Evolutionary conservation across 2,797 vertebrate species (phyloP), one percentile per base, ranked within the genome.

Genomic region (Linurgus olivaceus): DNA sequence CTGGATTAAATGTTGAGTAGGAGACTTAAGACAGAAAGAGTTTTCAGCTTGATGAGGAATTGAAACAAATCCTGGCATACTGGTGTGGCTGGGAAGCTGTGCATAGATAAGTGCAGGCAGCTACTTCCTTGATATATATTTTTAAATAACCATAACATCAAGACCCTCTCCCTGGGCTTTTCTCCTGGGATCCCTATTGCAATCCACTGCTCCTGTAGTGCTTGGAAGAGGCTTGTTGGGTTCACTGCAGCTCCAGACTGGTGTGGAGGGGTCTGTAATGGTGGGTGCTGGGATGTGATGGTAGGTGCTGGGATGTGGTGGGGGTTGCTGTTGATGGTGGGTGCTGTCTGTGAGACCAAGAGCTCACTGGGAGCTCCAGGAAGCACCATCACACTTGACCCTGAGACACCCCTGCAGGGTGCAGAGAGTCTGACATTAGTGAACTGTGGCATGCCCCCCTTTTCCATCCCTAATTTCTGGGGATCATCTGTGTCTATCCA

Each of bases 401-500:
- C 0, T 6, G 62, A 37, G 62, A 37, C 0, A 0, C 37, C 37
- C 37, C 37, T 9, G 15, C 26, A 17, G 45, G 21, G 28, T 4
- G 6, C 20, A 7, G 7, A 44, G 23, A 13, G 21, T 47, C 52
- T 47, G 62, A 13, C 8, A 3, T 38, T 44, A 26, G 4, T 6
- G 42, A 37, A 14, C 15, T 55, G 19, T 1, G 7, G 10, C 2
- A 1, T 55, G 4, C 2, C 33, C 35, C 17, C 47, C n/a, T 63
- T 75, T 51, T 40, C 62, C 37, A 3, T 29, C 40, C 26, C 38
- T 38, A 1, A 24, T 78, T 51, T 63, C 31, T 50, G 7, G 45
- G 8, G 13, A 23, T 59, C 37, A 23, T 57, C 37, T 33, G 25
- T 10, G 13, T 58, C 57, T 61, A 35, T 44, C 20, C 1, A 14